Evolutionary conservation across 2,113 vertebrate species (phyloP).

Genomic region (Dipodomys stephensi): DNA sequence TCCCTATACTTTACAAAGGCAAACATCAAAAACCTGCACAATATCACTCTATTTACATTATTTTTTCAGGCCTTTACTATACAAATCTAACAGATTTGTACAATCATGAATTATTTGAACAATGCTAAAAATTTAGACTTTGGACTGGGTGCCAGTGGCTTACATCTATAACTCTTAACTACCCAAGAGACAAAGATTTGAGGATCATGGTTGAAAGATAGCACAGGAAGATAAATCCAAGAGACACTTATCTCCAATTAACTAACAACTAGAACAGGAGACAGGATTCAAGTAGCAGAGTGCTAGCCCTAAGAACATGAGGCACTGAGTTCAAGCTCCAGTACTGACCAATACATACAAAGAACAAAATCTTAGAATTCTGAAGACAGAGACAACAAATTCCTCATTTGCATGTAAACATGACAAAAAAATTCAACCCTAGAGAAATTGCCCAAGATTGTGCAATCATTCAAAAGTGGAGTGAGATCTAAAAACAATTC

Average conservation of each 20-base stretch:
- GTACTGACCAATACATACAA: too few species aligned
- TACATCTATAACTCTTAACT: too few species aligned
- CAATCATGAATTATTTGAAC: neutral
- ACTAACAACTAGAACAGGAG: too few species aligned
- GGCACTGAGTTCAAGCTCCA: too few species aligned
- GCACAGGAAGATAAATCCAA: too few species aligned
- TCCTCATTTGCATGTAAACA: neutral
- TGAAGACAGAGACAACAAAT: slow-evolving; percentile 9
- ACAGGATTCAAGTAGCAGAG: too few species aligned
- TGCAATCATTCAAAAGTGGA: neutral
- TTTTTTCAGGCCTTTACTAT: neutral
- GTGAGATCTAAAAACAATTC: neutral
- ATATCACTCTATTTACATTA: slow-evolving; percentile 21
- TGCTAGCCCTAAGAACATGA: too few species aligned
- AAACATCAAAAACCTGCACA: neutral
- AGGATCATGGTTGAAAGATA: too few species aligned
- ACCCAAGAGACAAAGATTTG: too few species aligned
- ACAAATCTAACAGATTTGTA: slow-evolving; percentile 26
- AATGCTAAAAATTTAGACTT: neutral
- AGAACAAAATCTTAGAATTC: neutral
- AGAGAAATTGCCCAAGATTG: slow-evolving; percentile 9
- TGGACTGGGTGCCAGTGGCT: too few species aligned
- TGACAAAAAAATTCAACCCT: slow-evolving; percentile 22
- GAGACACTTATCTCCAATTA: too few species aligned
- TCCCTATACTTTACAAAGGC: neutral